Base-by-base conservation (phyloP, 2,113 vertebrate genomes). In the Furnarius figulus region DNA sequence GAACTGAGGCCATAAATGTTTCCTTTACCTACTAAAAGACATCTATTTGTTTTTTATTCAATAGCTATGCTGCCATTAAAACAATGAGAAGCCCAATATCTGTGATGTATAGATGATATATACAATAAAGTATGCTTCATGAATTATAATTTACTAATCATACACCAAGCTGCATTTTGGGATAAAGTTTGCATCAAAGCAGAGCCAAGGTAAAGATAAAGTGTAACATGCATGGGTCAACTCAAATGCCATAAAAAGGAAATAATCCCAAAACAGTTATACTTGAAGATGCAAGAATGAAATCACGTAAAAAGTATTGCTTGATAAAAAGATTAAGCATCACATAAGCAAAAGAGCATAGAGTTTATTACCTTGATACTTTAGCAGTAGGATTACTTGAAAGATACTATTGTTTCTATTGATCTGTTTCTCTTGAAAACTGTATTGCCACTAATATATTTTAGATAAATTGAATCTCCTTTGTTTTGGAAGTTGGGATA, bases 1-100 rank as follows among this genome's bases (percentile, higher is more conserved):
- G 61, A 92, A 92, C 37, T 35, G 23, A 93, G 30, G n/a, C 59
- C 70, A 76, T 95, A 96, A 96, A 96, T 96, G 91, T 96, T 97
- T 96, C 53, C 63, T 89, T 89, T 91, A 90, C 82, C 89, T 90
- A 85, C 63, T 87, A 56, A 78, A 92, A 78, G 55, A 87, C 42
- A 87, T 65, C 14, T 50, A 50, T 80, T 85, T 93, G 25, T 77
- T 94, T 93, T 97, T 93, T 72, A 73, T 88, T 95, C 74, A 93
- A 44, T 83, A 76, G 58, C 46, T 93, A 39, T 56, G 11, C 56
- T 89, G 28, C 33, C 37, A 93, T 93, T 95, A 93, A 92, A 96
- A 87, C 87, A 95, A 87, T 83, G 71, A 83, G 83, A 94, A 58
- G 30, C 33, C 50, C 73, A 85, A 66, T 96, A 93, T 75, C 40